Conservation (phyloP, 2,797 vertebrate species). For the Hypotaenidia philippensis region DNA sequence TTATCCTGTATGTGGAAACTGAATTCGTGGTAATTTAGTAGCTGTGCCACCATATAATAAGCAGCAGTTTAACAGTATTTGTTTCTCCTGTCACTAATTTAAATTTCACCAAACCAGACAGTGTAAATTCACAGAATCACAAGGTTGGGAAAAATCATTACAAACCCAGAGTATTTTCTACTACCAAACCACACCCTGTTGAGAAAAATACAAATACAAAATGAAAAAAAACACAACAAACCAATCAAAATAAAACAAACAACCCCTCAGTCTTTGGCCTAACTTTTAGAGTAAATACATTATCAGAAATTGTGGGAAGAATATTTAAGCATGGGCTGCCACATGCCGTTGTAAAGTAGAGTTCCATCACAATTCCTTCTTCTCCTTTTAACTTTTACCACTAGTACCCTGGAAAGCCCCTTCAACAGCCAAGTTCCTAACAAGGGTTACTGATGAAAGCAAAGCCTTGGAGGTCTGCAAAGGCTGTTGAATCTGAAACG, state of each 20-base stretch:
- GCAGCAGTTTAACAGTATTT: neutral
- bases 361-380: neutral
- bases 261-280: neutral
- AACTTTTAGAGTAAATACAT: neutral
- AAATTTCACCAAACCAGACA: neutral
- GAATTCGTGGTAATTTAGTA: neutral
- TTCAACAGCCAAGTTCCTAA: neutral
- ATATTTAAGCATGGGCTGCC: neutral
- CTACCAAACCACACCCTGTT: neutral
- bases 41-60: neutral
- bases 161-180: neutral
- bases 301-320: neutral
- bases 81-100: neutral
- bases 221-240: neutral
- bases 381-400: neutral
- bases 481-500: slow-evolving; percentile 10
- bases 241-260: too few relatives aligned
- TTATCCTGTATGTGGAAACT: neutral
- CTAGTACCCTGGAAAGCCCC: neutral
- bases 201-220: neutral
- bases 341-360: neutral
- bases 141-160: neutral
- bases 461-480: neutral
- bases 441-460: neutral
- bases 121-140: neutral